A percentile compares a stretch with the other conserved stretches of the same genome.
Evolutionary conservation across 2,113 vertebrate genomes (phyloP).

Genomic region (Hystrix cristata): DNA sequence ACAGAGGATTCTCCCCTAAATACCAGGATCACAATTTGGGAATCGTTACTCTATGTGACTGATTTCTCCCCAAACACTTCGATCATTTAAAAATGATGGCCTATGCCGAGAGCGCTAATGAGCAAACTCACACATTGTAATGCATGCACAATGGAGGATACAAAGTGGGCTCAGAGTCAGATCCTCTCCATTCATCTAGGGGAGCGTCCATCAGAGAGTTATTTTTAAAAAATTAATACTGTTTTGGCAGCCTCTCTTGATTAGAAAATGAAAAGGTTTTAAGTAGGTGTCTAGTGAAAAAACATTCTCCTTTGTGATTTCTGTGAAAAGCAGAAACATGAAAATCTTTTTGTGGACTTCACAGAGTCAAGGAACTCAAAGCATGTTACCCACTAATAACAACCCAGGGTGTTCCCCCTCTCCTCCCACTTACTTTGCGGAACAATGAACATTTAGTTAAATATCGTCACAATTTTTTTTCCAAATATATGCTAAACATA

Average conservation of each 20-base stretch:
- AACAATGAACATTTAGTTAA: constrained; percentile 36
- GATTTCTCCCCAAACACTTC: constrained; percentile 83
- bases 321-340: constrained; percentile 21
- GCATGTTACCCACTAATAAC: not conserved
- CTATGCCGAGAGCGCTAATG: constrained; percentile 76
- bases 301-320: constrained; percentile 33
- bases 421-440: not conserved
- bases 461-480: not conserved
- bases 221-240: constrained; percentile 74
- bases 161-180: constrained; percentile 64
- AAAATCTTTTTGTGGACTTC: not conserved
- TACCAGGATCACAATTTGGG: constrained; percentile 69
- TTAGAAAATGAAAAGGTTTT: constrained; percentile 68
- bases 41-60: constrained; percentile 77
- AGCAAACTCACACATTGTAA: constrained; percentile 62
- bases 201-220: constrained; percentile 62
- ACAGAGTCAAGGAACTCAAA: not conserved
- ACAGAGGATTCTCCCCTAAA: constrained; percentile 70
- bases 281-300: constrained; percentile 59
- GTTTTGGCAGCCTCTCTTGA: constrained; percentile 72
- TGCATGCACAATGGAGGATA: constrained; percentile 68
- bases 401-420: not conserved
- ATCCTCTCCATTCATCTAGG: constrained; percentile 66
- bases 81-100: constrained; percentile 82
- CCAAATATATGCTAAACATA: not conserved